A percentile compares a stretch with the other conserved stretches of the same genome.
These are phyloP conservation scores for Paedocypris micromegethes DNA, from an alignment of 2,797 vertebrate genomes.

Conservation along the genomic window DNA sequence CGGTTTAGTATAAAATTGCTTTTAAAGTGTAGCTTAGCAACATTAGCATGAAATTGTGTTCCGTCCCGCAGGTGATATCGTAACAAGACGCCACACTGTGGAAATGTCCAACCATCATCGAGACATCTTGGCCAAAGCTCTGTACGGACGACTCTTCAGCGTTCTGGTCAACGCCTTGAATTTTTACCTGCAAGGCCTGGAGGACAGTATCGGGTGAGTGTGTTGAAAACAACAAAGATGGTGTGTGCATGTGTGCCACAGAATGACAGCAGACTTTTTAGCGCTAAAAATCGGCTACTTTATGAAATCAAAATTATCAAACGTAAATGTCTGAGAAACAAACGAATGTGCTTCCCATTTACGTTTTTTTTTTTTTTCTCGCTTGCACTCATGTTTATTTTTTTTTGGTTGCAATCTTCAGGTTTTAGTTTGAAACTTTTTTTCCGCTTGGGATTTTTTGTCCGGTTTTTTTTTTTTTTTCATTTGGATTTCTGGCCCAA, in stretches of 20 bases:
- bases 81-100: constrained; percentile 76
- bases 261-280: too few species aligned
- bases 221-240: constrained; percentile 6
- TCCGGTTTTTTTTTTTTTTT: background rate
- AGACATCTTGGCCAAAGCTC: constrained; percentile 85
- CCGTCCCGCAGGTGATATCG: constrained; percentile 74
- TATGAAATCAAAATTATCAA: too few species aligned
- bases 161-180: constrained; percentile 85
- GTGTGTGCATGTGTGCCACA: constrained; percentile 1
- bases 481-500: background rate
- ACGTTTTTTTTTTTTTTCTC: too few species aligned
- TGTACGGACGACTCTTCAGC: constrained; percentile 88
- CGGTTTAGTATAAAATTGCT: background rate
- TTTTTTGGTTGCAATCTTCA: too few species aligned
- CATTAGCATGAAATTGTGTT: background rate
- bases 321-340: too few species aligned
- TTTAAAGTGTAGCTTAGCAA: background rate
- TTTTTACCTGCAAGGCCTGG: constrained; percentile 77
- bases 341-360: too few species aligned
- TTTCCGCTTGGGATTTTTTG: too few species aligned
- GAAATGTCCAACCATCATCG: constrained; percentile 82
- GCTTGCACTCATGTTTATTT: too few species aligned
- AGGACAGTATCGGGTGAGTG: constrained; percentile 73
- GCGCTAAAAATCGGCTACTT: too few species aligned
- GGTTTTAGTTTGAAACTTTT: too few species aligned